Base-by-base conservation (phyloP, 2,797 vertebrate genomes). In the Miichthys miiuy region DNA sequence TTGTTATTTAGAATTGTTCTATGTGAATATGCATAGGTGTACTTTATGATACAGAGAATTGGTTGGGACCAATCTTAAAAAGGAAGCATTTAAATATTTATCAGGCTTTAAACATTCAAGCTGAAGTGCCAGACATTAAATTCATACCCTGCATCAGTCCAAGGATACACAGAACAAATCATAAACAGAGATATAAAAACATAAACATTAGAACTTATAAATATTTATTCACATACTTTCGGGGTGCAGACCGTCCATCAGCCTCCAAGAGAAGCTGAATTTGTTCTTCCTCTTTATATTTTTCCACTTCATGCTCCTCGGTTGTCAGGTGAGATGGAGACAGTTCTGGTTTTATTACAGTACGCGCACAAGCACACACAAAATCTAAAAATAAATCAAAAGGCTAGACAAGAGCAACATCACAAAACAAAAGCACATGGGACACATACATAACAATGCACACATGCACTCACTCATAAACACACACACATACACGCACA, bases 211-310 rank as follows among this genome's bases (percentile, higher is more conserved):
- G 51, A 79, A 80, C 68, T 80, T 86, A 30, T 86, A 86, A 88
- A 88, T 88, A 86, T 91, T 85, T 89, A 87, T 87, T 77, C 84
- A 87, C 88, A 88, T 91, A 92, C 90, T 89, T 89, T 88, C 83
- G 77, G 72, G 75, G 69, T 88, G 82, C 83, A 68, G 88, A 80
- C 51, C 60, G 63, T 89, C 84, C 88, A 23, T 76, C 86, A 82
- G 83, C 85, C 85, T 82, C 82, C 86, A 60, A 87, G 72, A 81
- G 84, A 86, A 82, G 77, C 87, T 90, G 86, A 83, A 86, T 88
- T 90, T 88, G 85, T 84, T 91, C 82, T 81, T 89, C 83, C 71
- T 85, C 87, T 87, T 82, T 89, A 69, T 80, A 79, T 87, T 85
- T 89, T 84, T 82, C 87, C 80, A 79, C 87, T 89, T 89, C 83